Conservation (phyloP, 2,113 vertebrate species). For the Regulus satrapa region DNA sequence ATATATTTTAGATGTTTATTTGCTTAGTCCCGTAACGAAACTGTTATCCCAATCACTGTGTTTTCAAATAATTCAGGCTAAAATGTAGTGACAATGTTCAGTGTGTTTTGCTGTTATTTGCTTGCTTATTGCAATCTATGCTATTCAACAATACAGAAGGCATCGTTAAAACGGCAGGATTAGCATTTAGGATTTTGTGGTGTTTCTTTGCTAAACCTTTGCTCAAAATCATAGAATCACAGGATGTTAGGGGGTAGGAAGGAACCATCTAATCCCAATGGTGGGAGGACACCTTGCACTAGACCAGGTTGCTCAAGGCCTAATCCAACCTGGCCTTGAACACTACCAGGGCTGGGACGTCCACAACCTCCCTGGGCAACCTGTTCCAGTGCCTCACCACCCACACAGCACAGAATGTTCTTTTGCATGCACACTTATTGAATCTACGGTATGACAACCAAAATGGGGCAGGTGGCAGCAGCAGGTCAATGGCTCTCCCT, state of each 20-base stretch:
- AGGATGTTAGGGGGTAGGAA: no score
- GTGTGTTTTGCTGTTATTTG: background rate
- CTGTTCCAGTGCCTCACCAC: background rate
- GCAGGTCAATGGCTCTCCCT: rapidly evolving
- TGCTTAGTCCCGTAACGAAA: background rate
- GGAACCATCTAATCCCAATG: background rate
- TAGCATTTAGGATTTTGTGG: background rate
- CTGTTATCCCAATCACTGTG: background rate
- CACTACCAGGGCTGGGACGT: background rate
- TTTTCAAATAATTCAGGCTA: background rate
- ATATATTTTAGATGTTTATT: background rate
- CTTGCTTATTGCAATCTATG: background rate
- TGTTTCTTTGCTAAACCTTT: background rate
- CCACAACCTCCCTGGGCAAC: background rate
- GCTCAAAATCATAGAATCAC: background rate
- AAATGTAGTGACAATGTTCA: background rate
- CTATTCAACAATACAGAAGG: background rate
- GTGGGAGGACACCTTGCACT: background rate
- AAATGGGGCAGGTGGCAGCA: background rate
- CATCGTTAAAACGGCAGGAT: background rate
- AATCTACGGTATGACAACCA: background rate
- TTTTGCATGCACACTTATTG: background rate
- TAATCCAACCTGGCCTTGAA: background rate
- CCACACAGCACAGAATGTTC: background rate
- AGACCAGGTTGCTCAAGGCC: background rate